Conservation (phyloP, 2,113 vertebrate species). For the Podocnemis expansa region DNA sequence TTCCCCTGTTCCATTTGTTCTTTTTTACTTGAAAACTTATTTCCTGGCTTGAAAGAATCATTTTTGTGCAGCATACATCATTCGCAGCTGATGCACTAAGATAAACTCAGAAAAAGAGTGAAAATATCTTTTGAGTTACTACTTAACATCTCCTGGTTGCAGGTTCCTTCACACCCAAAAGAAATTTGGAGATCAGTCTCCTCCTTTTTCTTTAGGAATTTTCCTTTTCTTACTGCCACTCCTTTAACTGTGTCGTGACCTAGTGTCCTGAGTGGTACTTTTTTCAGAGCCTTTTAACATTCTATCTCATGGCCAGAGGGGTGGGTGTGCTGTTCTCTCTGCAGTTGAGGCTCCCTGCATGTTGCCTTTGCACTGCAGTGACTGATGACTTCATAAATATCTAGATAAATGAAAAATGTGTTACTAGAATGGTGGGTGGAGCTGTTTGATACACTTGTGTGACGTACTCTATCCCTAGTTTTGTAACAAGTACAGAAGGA, state of each 20-base stretch:
- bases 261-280: background rate
- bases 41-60: no score
- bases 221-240: background rate
- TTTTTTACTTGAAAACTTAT: background rate
- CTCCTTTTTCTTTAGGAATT: background rate
- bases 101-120: background rate
- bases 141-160: background rate
- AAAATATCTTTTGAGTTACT: background rate
- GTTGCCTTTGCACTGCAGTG: background rate
- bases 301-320: background rate
- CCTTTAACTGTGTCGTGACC: accelerated
- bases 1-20: background rate
- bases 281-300: background rate
- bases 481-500: background rate
- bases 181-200: background rate
- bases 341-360: accelerated
- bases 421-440: background rate
- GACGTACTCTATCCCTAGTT: background rate
- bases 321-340: accelerated
- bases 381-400: background rate
- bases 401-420: background rate
- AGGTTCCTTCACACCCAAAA: background rate
- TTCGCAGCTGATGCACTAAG: background rate
- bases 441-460: background rate
- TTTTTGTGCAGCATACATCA: background rate